Conservation (phyloP, 2,797 vertebrate species). For the Falco biarmicus region DNA sequence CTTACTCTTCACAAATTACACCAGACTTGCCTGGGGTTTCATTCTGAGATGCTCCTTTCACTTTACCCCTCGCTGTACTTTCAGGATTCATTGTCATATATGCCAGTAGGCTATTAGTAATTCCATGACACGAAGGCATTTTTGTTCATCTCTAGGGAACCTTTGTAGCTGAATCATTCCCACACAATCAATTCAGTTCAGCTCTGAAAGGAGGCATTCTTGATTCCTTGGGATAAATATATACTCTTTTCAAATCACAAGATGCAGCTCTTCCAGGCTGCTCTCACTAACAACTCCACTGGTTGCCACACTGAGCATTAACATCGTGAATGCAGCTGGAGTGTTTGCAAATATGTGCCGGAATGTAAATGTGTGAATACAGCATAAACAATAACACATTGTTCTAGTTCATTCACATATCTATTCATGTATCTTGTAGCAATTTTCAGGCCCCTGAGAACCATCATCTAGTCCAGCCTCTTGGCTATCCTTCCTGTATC, state of each 20-base stretch:
- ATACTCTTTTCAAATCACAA: slow-evolving; percentile 63
- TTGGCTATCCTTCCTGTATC: not conserved
- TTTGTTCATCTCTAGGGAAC: slow-evolving; percentile 71
- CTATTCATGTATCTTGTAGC: slow-evolving; percentile 53
- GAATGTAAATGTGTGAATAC: slow-evolving; percentile 64
- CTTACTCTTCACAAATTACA: slow-evolving; percentile 13
- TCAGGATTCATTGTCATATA: slow-evolving; percentile 66
- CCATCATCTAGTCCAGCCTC: not conserved
- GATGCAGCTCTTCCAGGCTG: slow-evolving; percentile 53
- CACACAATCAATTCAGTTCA: slow-evolving; percentile 67
- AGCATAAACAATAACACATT: slow-evolving; percentile 58
- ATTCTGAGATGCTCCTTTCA: slow-evolving; percentile 54
- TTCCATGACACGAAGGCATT: slow-evolving; percentile 57
- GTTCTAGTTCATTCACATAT: slow-evolving; percentile 55
- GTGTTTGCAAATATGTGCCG: slow-evolving; percentile 64
- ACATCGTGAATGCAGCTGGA: slow-evolving; percentile 53
- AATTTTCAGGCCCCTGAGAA: slow-evolving; percentile 60
- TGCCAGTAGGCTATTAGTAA: slow-evolving; percentile 65
- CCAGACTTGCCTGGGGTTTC: slow-evolving; percentile 33
- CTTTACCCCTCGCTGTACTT: slow-evolving; percentile 35
- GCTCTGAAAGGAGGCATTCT: slow-evolving; percentile 65
- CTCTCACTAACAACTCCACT: slow-evolving; percentile 37
- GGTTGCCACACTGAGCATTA: slow-evolving; percentile 44
- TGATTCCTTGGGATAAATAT: slow-evolving; percentile 67
- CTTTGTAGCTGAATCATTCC: slow-evolving; percentile 66